Conservation (phyloP, 2,113 vertebrate genomes). For the Apteryx mantelli region DNA sequence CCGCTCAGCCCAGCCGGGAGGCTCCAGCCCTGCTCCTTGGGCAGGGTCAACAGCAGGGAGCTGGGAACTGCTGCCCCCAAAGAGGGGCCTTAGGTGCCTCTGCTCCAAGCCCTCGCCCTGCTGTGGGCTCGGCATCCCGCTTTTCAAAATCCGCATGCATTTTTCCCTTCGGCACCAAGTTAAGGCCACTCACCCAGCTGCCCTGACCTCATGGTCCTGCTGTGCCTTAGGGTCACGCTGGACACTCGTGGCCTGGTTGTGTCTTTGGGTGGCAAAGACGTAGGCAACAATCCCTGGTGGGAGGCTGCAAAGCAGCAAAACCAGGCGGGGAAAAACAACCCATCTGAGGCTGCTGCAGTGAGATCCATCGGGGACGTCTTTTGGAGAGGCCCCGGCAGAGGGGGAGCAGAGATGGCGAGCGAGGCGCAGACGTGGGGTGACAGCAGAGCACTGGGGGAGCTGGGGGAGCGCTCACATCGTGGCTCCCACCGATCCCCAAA, state of each 20-base stretch:
- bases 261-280: neutral
- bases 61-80: too few relatives aligned
- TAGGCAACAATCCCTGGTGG: fast-evolving
- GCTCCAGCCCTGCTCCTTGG: too few relatives aligned
- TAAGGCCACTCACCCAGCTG: neutral
- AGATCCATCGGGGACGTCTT: fast-evolving
- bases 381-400: neutral
- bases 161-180: neutral
- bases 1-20: too few relatives aligned
- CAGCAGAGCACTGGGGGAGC: too few relatives aligned
- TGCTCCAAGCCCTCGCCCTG: neutral
- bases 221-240: neutral
- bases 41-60: too few relatives aligned
- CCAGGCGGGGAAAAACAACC: neutral
- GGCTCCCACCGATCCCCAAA: neutral
- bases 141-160: too few relatives aligned
- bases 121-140: fast-evolving
- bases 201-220: neutral
- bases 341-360: too few relatives aligned
- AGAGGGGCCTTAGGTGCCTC: too few relatives aligned
- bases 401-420: neutral
- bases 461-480: fast-evolving
- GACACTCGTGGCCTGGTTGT: too few relatives aligned
- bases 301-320: neutral
- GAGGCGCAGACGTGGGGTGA: neutral